Percentiles rank a stretch among this genome's conserved stretches.
Evolutionary conservation across 2,113 vertebrate genomes (phyloP).

Genomic region (Muscicapa adusta): DNA sequence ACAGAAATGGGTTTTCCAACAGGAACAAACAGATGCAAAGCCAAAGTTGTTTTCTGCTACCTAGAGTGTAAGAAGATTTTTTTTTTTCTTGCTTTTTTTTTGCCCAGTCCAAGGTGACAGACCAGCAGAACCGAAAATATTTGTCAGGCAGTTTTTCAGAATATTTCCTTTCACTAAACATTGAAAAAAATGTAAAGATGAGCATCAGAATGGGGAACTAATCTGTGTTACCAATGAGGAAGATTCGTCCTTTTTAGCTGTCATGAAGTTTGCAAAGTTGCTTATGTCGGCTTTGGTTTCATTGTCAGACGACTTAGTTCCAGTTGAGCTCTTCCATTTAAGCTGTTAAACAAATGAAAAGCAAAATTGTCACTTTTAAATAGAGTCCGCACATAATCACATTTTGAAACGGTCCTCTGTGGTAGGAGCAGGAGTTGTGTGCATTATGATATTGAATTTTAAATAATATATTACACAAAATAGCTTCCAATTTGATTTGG

Average conservation of each 20-base stretch:
- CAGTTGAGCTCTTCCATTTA: conserved; percentile 68
- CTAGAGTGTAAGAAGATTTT: not conserved
- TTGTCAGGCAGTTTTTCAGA: not conserved
- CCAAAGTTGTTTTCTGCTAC: not conserved
- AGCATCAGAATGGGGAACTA: not conserved
- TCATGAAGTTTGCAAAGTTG: conserved; percentile 54
- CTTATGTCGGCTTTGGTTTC: conserved; percentile 51
- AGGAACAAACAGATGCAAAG: conserved; percentile 7
- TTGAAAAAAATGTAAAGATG: not conserved
- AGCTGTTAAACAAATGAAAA: conserved; percentile 79
- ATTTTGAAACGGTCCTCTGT: conserved; percentile 69
- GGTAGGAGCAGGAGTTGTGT: conserved; percentile 70
- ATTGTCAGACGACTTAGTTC: conserved; percentile 74
- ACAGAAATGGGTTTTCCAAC: not conserved
- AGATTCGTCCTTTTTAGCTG: not conserved
- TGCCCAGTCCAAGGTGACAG: not conserved
- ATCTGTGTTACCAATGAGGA: not conserved
- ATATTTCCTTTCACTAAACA: not conserved
- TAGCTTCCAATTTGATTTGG: conserved; percentile 79
- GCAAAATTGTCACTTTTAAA: conserved; percentile 81
- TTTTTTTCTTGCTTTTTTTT: not conserved
- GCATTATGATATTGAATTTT: conserved; percentile 82
- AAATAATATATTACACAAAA: conserved; percentile 83
- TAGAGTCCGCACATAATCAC: conserved; percentile 73
- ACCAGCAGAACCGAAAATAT: not conserved